phyloP scores from a whole-genome alignment of 2,888 invertebrate species.

The Agriopis leucophaearia region DNA sequence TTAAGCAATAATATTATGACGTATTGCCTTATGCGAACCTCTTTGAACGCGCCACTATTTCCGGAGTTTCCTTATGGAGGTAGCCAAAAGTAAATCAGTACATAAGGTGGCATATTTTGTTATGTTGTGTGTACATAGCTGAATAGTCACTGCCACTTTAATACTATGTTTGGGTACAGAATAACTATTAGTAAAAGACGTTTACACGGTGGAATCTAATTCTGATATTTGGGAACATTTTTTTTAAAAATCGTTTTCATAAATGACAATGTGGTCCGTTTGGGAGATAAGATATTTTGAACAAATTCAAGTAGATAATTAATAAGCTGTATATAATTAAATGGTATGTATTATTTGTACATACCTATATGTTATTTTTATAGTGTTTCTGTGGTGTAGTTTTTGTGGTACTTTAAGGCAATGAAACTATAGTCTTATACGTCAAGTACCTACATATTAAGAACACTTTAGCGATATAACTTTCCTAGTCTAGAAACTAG shows the following conservation, averaged over 20 bases:
- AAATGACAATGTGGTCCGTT: too few species aligned
- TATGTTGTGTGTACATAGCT: slow-evolving; percentile 38
- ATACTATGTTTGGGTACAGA: not conserved
- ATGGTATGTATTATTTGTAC: too few species aligned
- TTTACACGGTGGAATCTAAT: too few species aligned
- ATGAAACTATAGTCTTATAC: not conserved
- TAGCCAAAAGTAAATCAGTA: slow-evolving; percentile 38
- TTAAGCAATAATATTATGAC: slow-evolving; percentile 84
- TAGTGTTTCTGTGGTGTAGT: too few species aligned
- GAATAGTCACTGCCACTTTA: slow-evolving; percentile 29
- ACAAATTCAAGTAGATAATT: too few species aligned
- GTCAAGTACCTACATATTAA: too few species aligned
- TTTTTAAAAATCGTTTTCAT: too few species aligned
- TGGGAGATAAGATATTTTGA: too few species aligned
- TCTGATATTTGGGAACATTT: too few species aligned
- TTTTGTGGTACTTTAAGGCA: too few species aligned
- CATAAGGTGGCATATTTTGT: slow-evolving; percentile 36
- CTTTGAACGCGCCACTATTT: slow-evolving; percentile 62
- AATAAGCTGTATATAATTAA: too few species aligned
- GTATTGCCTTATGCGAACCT: slow-evolving; percentile 76
- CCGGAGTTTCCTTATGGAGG: slow-evolving; percentile 47
- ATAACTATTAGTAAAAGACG: not conserved
- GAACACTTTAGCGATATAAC: not conserved
- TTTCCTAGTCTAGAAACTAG: slow-evolving; percentile 42
- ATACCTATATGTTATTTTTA: too few species aligned